Conservation (phyloP, 2,888 invertebrate genomes). For the Steinernema scapterisci region DNA sequence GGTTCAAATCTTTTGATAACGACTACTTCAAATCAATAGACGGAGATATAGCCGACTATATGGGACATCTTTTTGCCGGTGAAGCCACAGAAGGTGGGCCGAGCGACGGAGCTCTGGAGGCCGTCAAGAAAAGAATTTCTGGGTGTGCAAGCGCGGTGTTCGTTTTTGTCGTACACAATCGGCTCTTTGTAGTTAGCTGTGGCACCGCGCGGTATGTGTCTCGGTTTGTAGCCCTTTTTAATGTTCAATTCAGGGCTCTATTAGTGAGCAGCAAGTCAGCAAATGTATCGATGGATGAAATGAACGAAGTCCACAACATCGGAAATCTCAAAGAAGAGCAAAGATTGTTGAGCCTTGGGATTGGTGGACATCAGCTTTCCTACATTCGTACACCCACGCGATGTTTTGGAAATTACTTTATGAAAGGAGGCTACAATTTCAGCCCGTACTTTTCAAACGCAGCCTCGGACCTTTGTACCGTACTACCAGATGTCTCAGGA, state of each 20-base stretch:
- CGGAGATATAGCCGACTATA: background rate
- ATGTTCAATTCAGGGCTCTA: background rate
- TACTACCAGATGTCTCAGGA: background rate
- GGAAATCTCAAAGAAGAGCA: background rate
- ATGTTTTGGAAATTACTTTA: conserved; percentile 4
- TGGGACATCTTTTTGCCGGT: background rate
- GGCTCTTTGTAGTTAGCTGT: background rate
- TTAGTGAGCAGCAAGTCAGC: background rate
- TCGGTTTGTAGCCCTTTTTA: no score
- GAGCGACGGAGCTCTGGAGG: background rate
- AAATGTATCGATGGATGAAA: no score
- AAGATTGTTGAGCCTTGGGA: background rate
- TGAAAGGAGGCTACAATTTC: background rate
- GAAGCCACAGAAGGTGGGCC: background rate
- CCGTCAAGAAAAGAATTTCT: background rate
- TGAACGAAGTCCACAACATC: background rate
- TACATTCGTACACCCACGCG: background rate
- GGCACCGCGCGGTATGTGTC: background rate
- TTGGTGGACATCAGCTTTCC: background rate
- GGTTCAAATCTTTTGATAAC: background rate
- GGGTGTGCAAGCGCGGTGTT: background rate
- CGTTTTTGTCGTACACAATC: background rate
- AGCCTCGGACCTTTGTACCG: background rate
- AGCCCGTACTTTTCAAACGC: background rate
- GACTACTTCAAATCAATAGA: conserved; percentile 7